Evolutionary conservation across 2,797 vertebrate species (phyloP).

Genomic region (Podargus strigoides): DNA sequence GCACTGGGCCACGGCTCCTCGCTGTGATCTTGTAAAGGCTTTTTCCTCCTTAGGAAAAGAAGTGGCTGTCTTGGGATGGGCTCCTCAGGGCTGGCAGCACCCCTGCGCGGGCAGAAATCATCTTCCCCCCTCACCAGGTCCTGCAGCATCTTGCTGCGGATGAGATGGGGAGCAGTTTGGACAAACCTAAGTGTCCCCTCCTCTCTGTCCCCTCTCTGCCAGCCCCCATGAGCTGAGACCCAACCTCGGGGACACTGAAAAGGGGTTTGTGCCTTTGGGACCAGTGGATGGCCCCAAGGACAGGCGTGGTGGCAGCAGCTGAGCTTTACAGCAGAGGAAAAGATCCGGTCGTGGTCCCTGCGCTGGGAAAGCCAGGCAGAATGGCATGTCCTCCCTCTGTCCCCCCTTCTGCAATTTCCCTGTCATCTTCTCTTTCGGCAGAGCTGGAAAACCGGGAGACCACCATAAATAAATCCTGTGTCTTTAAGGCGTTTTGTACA

Average conservation of each 20-base stretch:
- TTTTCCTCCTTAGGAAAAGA: slow-evolving; percentile 56
- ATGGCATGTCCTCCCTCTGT: background rate
- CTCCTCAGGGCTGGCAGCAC: background rate
- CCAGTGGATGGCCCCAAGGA: background rate
- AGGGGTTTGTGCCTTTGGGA: background rate
- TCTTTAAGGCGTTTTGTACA: slow-evolving; percentile 66
- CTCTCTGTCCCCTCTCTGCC: background rate
- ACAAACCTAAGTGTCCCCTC: background rate
- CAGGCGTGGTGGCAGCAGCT: background rate
- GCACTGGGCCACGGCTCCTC: background rate
- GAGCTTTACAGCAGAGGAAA: background rate
- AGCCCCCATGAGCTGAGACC: background rate
- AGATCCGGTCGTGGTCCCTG: accelerated
- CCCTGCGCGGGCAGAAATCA: background rate
- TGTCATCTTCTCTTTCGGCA: background rate
- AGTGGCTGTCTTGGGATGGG: background rate
- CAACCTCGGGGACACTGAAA: background rate
- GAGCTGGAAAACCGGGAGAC: background rate
- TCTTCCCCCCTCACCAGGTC: background rate
- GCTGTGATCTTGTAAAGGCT: slow-evolving; percentile 29
- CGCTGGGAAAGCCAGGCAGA: background rate
- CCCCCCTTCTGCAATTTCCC: background rate
- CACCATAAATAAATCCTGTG: slow-evolving; percentile 58
- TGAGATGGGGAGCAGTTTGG: background rate
- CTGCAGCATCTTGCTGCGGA: background rate